These are phyloP conservation scores for Heliothis subflexa DNA, from an alignment of 1,140 invertebrate species.

Conservation along the genomic window DNA sequence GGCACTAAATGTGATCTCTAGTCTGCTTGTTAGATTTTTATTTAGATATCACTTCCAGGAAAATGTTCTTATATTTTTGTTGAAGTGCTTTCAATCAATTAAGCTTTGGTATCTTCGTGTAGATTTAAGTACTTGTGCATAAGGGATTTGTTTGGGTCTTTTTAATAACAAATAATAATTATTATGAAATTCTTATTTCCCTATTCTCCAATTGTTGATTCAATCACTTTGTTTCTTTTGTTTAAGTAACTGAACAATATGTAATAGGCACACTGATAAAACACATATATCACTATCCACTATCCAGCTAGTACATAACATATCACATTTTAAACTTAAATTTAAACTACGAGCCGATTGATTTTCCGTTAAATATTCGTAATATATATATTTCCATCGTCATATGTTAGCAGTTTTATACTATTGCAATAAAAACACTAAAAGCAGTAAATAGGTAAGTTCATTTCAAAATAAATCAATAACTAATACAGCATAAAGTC, in stretches of 20 bases:
- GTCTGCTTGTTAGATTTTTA: slow-evolving; percentile 51
- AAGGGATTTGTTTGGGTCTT: background rate
- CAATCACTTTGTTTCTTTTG: no score
- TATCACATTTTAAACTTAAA: no score
- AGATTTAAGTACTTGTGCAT: background rate
- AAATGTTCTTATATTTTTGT: slow-evolving; percentile 27
- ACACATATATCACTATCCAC: no score
- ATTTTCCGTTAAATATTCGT: no score
- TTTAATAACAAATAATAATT: background rate
- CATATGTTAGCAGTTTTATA: no score
- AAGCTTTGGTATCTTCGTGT: background rate
- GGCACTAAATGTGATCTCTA: slow-evolving; percentile 60
- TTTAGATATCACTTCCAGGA: slow-evolving; percentile 17
- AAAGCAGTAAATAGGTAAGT: background rate
- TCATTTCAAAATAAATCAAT: slow-evolving; percentile 38
- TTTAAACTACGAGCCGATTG: no score
- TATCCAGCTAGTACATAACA: no score
- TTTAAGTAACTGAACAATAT: no score
- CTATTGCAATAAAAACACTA: no score
- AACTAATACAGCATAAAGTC: slow-evolving; percentile 54
- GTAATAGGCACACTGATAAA: no score
- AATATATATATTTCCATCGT: no score
- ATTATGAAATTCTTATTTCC: background rate
- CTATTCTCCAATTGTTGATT: no score
- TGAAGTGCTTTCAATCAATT: slow-evolving; percentile 32